Evolutionary conservation across 2,888 invertebrate genomes (phyloP).

Genomic region (Drosophila stalkeri): DNA sequence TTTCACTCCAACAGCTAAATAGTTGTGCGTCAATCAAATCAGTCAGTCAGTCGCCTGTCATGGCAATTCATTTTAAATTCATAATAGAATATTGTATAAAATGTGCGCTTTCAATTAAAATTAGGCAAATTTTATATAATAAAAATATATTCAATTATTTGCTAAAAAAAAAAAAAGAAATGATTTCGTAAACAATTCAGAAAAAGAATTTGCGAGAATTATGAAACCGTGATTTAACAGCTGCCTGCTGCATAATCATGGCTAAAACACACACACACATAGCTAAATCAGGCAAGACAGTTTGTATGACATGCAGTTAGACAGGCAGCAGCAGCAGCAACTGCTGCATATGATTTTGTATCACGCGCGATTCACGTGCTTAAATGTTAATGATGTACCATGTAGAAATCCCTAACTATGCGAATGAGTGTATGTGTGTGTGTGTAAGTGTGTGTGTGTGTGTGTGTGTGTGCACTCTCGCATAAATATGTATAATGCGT

Average conservation of each 20-base stretch:
- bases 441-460: no score
- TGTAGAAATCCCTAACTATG: constrained; percentile 11
- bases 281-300: constrained; percentile 10
- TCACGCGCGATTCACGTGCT: constrained; percentile 71
- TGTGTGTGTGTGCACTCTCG: no score
- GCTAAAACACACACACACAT: constrained; percentile 2
- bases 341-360: constrained; percentile 64
- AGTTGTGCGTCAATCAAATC: not conserved
- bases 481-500: constrained; percentile 15
- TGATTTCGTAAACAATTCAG: constrained; percentile 1
- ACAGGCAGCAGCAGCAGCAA: constrained; percentile 53
- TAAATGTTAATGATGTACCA: constrained; percentile 74
- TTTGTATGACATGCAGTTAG: constrained; percentile 30
- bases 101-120: constrained; percentile 4
- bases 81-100: not conserved
- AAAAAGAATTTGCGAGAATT: not conserved
- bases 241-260: constrained; percentile 8
- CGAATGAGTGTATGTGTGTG: no score
- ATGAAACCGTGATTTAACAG: constrained; percentile 23
- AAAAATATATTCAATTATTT: constrained; percentile 12
- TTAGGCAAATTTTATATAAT: not conserved
- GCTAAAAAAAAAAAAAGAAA: not conserved
- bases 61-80: not conserved
- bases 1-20: not conserved
- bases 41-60: not conserved